Conservation (phyloP, 1,140 invertebrate species). For the Caenorhabditis briggsae region DNA sequence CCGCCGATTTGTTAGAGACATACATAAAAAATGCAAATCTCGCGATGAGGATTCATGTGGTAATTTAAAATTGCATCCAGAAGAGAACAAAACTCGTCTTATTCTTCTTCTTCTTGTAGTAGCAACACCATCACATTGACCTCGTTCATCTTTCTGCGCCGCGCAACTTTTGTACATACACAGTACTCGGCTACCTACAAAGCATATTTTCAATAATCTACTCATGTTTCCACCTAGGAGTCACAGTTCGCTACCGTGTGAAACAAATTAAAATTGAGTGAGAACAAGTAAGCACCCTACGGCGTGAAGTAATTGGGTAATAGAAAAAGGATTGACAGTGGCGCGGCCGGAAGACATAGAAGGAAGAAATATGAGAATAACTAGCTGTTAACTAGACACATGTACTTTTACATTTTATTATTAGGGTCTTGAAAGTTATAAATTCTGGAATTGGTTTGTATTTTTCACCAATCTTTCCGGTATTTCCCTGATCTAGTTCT, state of each 20-base stretch:
- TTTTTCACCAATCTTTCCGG: no score
- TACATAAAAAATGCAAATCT: conserved; percentile 37
- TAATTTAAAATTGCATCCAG: conserved; percentile 54
- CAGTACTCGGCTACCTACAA: conserved; percentile 2
- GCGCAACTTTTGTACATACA: conserved; percentile 53
- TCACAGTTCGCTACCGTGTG: conserved; percentile 16
- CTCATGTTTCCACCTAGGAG: background rate
- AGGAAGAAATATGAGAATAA: background rate
- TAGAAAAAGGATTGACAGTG: background rate
- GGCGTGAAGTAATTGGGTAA: conserved; percentile 53
- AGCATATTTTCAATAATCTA: conserved; percentile 32
- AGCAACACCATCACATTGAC: conserved; percentile 46
- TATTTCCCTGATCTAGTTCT: no score
- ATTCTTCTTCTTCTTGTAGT: conserved; percentile 29
- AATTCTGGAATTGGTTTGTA: no score
- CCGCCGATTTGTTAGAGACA: background rate
- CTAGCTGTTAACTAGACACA: conserved; percentile 25
- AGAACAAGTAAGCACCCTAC: background rate
- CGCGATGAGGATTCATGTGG: conserved; percentile 22
- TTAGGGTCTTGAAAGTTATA: no score
- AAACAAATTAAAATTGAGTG: conserved; percentile 35
- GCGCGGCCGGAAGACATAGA: background rate
- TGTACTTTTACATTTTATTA: background rate
- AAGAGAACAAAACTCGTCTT: conserved; percentile 41
- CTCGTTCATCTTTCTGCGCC: conserved; percentile 52